Evolutionary conservation across 2,888 invertebrate species (phyloP).

Genomic region (Fabriciana adippe): DNA sequence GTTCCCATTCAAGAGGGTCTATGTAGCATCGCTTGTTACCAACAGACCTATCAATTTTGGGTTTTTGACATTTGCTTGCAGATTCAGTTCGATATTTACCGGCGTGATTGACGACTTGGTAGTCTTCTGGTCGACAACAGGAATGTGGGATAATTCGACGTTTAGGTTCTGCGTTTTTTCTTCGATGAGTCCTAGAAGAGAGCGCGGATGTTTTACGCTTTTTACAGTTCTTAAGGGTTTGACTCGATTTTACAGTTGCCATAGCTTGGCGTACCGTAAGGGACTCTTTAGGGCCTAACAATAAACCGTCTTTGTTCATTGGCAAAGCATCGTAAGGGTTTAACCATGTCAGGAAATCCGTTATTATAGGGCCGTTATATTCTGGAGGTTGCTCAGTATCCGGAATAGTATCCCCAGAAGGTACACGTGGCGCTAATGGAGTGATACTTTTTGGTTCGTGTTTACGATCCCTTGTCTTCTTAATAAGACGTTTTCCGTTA

Average conservation of each 20-base stretch:
- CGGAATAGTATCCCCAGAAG: constrained; percentile 54
- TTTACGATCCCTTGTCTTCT: constrained; percentile 68
- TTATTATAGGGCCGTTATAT: constrained; percentile 85
- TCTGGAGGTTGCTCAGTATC: constrained; percentile 65
- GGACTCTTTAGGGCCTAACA: constrained; percentile 62
- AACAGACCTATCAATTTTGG: constrained; percentile 72
- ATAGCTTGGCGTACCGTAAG: constrained; percentile 78
- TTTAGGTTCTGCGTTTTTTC: constrained; percentile 72
- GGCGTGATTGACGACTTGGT: constrained; percentile 49
- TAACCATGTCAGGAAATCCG: constrained; percentile 85
- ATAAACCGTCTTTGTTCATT: constrained; percentile 66
- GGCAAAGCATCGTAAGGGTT: constrained; percentile 77
- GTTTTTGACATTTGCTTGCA: constrained; percentile 66
- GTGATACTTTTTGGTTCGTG: constrained; percentile 64
- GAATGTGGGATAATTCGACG: constrained; percentile 70
- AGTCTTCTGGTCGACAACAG: constrained; percentile 68
- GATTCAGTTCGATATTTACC: constrained; percentile 73
- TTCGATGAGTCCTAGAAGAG: constrained; percentile 76
- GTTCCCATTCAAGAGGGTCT: constrained; percentile 79
- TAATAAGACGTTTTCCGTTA: constrained; percentile 84
- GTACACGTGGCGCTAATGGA: constrained; percentile 55
- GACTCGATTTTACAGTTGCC: constrained; percentile 72
- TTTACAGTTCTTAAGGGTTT: constrained; percentile 66
- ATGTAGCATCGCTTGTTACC: constrained; percentile 81
- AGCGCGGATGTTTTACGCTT: constrained; percentile 77